Evolutionary conservation across 1,140 invertebrate genomes (phyloP).

Genomic region (Phocides pigmalion): DNA sequence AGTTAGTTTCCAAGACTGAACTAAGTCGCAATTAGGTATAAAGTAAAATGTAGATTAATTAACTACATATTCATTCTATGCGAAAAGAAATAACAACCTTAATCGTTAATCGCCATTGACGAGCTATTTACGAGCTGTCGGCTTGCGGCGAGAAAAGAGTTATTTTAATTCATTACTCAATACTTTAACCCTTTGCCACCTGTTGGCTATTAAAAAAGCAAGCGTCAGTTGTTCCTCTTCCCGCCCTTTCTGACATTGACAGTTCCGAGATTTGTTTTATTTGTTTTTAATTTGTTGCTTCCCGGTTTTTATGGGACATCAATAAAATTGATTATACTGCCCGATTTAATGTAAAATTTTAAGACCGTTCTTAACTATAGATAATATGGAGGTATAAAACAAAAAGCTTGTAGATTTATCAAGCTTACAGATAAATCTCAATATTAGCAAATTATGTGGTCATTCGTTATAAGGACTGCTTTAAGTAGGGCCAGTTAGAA

Average conservation of each 20-base stretch:
- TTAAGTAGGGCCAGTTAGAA: too few species aligned
- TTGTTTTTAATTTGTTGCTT: constrained; percentile 17
- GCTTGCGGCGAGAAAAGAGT: neutral
- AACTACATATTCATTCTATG: too few species aligned
- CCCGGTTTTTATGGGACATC: neutral
- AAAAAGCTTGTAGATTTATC: too few species aligned
- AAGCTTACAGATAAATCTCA: too few species aligned
- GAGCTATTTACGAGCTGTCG: constrained; percentile 36
- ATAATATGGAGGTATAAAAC: too few species aligned
- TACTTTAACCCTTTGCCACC: constrained; percentile 73
- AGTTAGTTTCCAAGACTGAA: too few species aligned
- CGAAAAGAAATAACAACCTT: too few species aligned
- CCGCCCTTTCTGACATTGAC: constrained; percentile 63
- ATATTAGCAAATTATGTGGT: too few species aligned
- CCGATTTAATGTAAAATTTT: neutral
- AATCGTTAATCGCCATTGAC: too few species aligned
- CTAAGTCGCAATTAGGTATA: too few species aligned
- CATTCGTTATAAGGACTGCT: too few species aligned
- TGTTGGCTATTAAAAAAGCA: constrained; percentile 63
- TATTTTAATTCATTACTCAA: constrained; percentile 56
- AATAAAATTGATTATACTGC: neutral
- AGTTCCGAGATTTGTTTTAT: constrained; percentile 70
- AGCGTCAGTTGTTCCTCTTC: constrained; percentile 73
- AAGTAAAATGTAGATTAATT: too few species aligned
- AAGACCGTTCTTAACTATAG: neutral